These are phyloP conservation scores for Drosophila sucinea DNA, from an alignment of 1,140 invertebrate species.

Conservation along the genomic window DNA sequence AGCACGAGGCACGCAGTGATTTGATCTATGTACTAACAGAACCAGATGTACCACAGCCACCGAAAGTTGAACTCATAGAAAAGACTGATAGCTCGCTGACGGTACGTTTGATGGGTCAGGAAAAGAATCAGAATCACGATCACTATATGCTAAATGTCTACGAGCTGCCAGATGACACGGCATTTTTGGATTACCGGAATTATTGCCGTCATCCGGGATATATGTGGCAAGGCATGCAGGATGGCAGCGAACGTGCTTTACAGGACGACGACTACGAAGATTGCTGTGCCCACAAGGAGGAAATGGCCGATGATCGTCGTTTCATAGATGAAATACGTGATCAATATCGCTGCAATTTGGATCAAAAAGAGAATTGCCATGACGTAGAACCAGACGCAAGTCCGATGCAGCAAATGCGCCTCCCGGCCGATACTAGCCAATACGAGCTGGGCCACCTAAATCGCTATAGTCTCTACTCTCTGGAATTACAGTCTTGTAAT, in stretches of 20 bases:
- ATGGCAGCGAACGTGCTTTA: slow-evolving; percentile 1
- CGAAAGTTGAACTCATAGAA: slow-evolving; percentile 35
- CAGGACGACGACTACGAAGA: slow-evolving; percentile 59
- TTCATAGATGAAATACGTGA: slow-evolving; percentile 51
- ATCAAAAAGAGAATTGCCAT: slow-evolving; percentile 39
- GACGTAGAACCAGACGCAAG: neutral
- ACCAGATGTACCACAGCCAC: slow-evolving; percentile 62
- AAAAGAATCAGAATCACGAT: slow-evolving; percentile 25
- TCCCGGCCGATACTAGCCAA: slow-evolving; percentile 42
- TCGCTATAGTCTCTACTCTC: slow-evolving; percentile 60
- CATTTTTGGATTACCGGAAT: slow-evolving; percentile 58
- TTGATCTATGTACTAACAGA: slow-evolving; percentile 57
- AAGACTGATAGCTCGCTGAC: slow-evolving; percentile 61
- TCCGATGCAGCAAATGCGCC: slow-evolving; percentile 18
- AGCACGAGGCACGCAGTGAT: slow-evolving; percentile 66
- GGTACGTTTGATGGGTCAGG: slow-evolving; percentile 25
- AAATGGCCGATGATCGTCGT: slow-evolving; percentile 50
- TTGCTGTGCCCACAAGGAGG: slow-evolving; percentile 59
- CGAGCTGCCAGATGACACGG: slow-evolving; percentile 51
- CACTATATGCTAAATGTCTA: slow-evolving; percentile 53
- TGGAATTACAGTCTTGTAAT: slow-evolving; percentile 73
- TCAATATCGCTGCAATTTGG: slow-evolving; percentile 58
- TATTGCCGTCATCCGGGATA: slow-evolving; percentile 57
- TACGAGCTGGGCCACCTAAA: slow-evolving; percentile 47
- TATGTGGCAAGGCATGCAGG: slow-evolving; percentile 49